Percentiles rank a stretch among this genome's conserved stretches.
Conservation (phyloP, 2,888 invertebrate species). For the Luperina testacea region DNA sequence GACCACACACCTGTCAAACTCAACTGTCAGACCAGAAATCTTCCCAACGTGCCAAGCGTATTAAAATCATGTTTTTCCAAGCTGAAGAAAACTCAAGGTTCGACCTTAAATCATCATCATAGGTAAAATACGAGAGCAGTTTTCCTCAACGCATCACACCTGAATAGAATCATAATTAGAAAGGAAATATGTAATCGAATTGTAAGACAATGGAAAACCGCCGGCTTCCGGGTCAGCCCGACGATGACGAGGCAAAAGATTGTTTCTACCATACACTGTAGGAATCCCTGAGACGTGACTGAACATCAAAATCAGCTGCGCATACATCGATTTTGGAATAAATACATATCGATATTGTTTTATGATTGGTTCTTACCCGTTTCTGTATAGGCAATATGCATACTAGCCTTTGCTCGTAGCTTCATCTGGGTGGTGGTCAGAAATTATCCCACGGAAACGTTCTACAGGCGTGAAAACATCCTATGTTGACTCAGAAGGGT, state of each 20-base stretch:
- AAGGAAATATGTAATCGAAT: conserved; percentile 50
- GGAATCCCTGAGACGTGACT: conserved; percentile 46
- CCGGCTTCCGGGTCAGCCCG: conserved; percentile 40
- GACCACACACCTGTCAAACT: background rate
- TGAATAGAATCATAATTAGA: conserved; percentile 48
- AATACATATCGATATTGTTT: conserved; percentile 20
- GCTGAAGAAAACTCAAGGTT: conserved; percentile 35
- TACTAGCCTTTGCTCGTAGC: too few species aligned
- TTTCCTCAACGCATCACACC: conserved; percentile 38
- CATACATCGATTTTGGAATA: conserved; percentile 12
- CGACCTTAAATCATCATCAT: background rate
- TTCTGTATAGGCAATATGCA: background rate
- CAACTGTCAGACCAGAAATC: background rate
- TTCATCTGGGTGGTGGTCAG: too few species aligned
- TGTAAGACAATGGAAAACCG: conserved; percentile 43
- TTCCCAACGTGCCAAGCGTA: conserved; percentile 2
- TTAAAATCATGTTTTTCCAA: conserved; percentile 15
- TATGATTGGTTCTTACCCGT: conserved; percentile 33
- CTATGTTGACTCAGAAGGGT: too few species aligned
- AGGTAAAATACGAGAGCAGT: conserved; percentile 34
- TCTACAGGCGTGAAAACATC: too few species aligned
- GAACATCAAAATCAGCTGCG: conserved; percentile 11
- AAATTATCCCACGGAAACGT: too few species aligned
- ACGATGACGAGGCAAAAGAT: conserved; percentile 12
- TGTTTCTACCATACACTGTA: background rate